Base-by-base conservation (phyloP, 2,888 invertebrate genomes). In the Thymelicus lineola region DNA sequence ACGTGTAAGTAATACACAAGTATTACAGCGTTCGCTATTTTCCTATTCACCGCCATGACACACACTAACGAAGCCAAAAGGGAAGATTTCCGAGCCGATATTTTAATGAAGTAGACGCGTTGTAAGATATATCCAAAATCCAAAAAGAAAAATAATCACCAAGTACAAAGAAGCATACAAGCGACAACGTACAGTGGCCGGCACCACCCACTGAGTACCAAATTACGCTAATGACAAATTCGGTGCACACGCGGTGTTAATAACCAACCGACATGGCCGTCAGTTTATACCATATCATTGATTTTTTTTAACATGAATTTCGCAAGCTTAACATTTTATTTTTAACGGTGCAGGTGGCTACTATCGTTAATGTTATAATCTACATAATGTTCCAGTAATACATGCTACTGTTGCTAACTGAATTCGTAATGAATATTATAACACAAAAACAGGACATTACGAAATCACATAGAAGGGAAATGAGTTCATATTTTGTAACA, bases 201-300 rank as follows among this genome's bases (percentile, higher is more conserved):
- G 72, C 72, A 76, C 86, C 89, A 86, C 89, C 87, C 86, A 88
- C 89, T 75, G 78, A 73, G 83, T 75, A 81, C 84, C 63, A 76
- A 88, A 86, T 86, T 86, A 88, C 82, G 82, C 73, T 77, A 76
- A 82, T 86, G 86, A 87, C 82, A 79, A 84, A 85, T 82, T 71
- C 74, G 66, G 70, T 69, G 69, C 72, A 66, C 64, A 55, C 60
- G 75, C 72, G 7, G 38, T 36, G 4, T 35, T 61, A 20, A 67
- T 20, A 53, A 45, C 17, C 7, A 17, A 60, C 17, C 38, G 36
- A 53, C 53, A 53, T 38, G 20, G 15, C 53, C 17, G 53, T 38
- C 17, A 53, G 48, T 42, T 53, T 20, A 64, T n/a, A 53, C n/a
- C 45, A 28, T 55, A n/a, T 28, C 20, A 55, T 64, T 55, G 36